These are phyloP conservation scores for Ectemnius continuus DNA, from an alignment of 2,888 invertebrate genomes.

Conservation along the genomic window DNA sequence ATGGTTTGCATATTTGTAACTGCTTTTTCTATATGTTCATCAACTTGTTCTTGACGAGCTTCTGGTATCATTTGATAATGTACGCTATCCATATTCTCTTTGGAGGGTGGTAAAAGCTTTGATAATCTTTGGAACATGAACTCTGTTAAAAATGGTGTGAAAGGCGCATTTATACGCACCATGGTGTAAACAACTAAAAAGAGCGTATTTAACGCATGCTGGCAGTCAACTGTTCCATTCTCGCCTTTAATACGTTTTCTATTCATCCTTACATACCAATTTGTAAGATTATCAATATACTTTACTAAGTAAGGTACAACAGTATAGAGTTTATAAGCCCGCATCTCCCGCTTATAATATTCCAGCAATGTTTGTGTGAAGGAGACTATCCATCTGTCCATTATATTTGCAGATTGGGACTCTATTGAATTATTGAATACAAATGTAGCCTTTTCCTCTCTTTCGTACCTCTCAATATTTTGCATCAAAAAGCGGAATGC, in stretches of 20 bases:
- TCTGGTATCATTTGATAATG: slow-evolving; percentile 95
- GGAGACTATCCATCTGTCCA: slow-evolving; percentile 98
- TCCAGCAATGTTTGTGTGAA: slow-evolving; percentile 95
- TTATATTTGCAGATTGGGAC: slow-evolving; percentile 83
- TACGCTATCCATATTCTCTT: slow-evolving; percentile 85
- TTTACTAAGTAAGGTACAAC: slow-evolving; percentile 96
- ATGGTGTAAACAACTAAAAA: slow-evolving; percentile 93
- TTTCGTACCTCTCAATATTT: slow-evolving; percentile 90
- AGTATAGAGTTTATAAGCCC: slow-evolving; percentile 94
- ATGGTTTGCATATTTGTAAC: slow-evolving; percentile 96
- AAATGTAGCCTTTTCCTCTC: slow-evolving; percentile 81
- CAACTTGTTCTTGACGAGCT: slow-evolving; percentile 85
- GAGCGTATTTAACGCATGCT: slow-evolving; percentile 91
- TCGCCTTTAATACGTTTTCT: slow-evolving; percentile 96
- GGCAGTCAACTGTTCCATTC: slow-evolving; percentile 88
- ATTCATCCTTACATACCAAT: slow-evolving; percentile 99
- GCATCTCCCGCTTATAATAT: slow-evolving; percentile 96
- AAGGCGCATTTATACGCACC: slow-evolving; percentile 96
- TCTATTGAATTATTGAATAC: slow-evolving; percentile 73
- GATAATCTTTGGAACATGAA: slow-evolving; percentile 94
- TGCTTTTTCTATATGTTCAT: slow-evolving; percentile 91
- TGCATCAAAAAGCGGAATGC: slow-evolving; percentile 96
- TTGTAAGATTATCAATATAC: slow-evolving; percentile 98
- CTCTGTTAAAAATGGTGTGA: slow-evolving; percentile 97
- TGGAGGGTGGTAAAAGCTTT: slow-evolving; percentile 81